Evolutionary conservation across 2,113 vertebrate species (phyloP).

Genomic region (Cephalopholis sonnerati): DNA sequence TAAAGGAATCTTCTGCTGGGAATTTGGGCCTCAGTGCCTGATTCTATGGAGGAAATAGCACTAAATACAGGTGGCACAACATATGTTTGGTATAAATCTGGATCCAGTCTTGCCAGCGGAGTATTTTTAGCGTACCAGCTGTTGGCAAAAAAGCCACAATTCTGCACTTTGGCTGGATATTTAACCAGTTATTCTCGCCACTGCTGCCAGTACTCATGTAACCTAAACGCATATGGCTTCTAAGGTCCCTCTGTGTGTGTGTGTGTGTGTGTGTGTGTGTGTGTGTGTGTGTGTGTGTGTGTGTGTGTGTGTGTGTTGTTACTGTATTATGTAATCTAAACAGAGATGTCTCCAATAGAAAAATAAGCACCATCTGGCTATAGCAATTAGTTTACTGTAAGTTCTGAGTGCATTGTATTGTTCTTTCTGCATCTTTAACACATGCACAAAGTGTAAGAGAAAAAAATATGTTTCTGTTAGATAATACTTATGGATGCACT

Average conservation of each 20-base stretch:
- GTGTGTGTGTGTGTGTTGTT: conserved; percentile 8
- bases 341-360: conserved; percentile 34
- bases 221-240: background rate
- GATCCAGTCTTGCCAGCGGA: background rate
- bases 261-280: conserved; percentile 4
- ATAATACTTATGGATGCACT: too few relatives aligned
- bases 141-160: background rate
- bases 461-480: background rate
- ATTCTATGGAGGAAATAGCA: background rate
- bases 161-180: conserved; percentile 4
- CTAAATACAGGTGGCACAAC: conserved; percentile 1
- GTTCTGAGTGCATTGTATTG: conserved; percentile 26
- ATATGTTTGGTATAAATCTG: conserved; percentile 2
- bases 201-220: background rate
- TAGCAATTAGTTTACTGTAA: conserved; percentile 32
- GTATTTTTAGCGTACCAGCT: conserved; percentile 13
- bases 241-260: background rate
- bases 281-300: conserved; percentile 5
- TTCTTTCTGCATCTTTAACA: conserved; percentile 39
- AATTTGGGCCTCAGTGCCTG: background rate
- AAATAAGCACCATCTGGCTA: conserved; percentile 63
- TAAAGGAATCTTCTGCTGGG: background rate
- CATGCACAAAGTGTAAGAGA: too few relatives aligned
- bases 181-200: conserved; percentile 3
- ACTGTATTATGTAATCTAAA: conserved; percentile 35